Conservation (phyloP, 35 echinoderm and acorn worm species). For the Apostichopus japonicus region DNA sequence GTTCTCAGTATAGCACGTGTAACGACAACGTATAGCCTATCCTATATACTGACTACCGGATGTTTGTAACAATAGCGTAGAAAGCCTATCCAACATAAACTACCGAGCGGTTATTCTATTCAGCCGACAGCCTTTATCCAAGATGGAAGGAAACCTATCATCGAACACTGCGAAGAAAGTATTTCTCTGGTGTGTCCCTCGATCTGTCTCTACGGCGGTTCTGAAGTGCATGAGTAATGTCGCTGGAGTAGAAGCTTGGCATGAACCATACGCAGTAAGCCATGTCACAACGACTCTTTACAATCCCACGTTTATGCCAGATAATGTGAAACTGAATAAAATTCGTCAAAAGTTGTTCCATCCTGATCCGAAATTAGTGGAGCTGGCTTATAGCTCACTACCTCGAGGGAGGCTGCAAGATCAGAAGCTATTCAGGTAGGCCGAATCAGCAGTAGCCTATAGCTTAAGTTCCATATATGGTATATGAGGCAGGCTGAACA, state of each 20-base stretch:
- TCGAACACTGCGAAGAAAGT: neutral
- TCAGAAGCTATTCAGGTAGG: neutral
- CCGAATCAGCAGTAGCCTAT: too few relatives aligned
- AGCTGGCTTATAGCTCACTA: neutral
- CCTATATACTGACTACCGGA: too few relatives aligned
- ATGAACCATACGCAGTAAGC: neutral
- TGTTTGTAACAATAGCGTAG: too few relatives aligned
- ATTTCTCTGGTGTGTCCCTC: slow-evolving; percentile 25
- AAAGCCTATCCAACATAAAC: too few relatives aligned
- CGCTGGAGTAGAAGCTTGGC: slow-evolving; percentile 2
- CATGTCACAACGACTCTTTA: neutral
- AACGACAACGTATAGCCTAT: too few relatives aligned
- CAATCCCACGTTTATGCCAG: neutral
- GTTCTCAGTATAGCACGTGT: too few relatives aligned
- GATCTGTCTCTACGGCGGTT: slow-evolving; percentile 7
- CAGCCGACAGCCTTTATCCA: neutral
- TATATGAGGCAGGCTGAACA: too few relatives aligned
- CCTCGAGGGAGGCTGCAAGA: slow-evolving; percentile 12
- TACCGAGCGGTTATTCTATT: too few relatives aligned
- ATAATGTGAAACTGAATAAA: slow-evolving; percentile 11
- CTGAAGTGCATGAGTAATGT: slow-evolving; percentile 32
- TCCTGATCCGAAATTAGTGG: neutral
- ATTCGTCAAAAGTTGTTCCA: neutral
- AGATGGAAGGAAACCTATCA: neutral
- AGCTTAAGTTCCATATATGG: too few relatives aligned